Percentiles rank a stretch among this genome's conserved stretches.
These are phyloP conservation scores for Macrophya alboannulata DNA, from an alignment of 2,888 invertebrate species.

Conservation along the genomic window DNA sequence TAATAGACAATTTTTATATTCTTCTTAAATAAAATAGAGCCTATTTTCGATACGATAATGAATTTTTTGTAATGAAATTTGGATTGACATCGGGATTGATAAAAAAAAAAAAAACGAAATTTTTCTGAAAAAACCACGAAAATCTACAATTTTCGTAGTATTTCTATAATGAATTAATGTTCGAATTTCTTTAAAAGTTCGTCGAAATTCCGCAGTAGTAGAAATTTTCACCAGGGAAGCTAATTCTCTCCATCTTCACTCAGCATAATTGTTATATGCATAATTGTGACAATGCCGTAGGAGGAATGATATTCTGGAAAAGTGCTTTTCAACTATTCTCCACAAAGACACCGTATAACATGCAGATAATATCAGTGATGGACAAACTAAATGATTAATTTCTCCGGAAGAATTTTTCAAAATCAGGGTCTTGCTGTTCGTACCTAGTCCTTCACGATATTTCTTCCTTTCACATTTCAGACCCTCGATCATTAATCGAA, in stretches of 20 bases:
- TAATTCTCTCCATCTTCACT: background rate
- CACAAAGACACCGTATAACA: background rate
- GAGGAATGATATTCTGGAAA: background rate
- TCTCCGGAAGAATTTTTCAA: background rate
- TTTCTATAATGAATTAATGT: too few species aligned
- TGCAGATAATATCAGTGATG: background rate
- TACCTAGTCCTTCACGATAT: background rate
- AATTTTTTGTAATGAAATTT: background rate
- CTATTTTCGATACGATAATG: background rate
- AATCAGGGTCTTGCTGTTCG: background rate
- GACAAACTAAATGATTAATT: background rate
- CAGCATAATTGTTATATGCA: background rate
- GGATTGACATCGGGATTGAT: too few species aligned
- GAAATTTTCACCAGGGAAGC: background rate
- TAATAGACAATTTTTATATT: background rate
- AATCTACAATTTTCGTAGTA: too few species aligned
- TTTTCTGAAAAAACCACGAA: too few species aligned
- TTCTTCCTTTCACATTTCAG: background rate
- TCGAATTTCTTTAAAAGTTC: too few species aligned
- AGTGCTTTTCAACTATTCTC: background rate
- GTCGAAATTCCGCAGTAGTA: too few species aligned
- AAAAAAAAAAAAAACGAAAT: too few species aligned
- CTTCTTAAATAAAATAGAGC: background rate
- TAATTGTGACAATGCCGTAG: background rate
- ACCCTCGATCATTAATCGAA: background rate